These are phyloP conservation scores for Anoura caudifer DNA, from an alignment of 2,113 vertebrate species.

Conservation along the genomic window DNA sequence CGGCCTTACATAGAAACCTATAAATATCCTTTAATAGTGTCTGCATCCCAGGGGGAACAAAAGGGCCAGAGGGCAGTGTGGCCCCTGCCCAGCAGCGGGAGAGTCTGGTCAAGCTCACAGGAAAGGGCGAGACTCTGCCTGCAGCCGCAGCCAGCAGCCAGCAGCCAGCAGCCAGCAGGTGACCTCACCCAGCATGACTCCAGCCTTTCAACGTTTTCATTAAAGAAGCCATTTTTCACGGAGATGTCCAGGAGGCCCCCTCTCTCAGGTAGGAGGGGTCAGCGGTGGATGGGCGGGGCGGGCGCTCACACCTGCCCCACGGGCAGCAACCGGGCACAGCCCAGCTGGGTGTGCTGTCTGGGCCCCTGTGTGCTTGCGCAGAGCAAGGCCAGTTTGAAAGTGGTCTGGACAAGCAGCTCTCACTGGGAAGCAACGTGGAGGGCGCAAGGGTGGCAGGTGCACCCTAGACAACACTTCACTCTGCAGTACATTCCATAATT, in stretches of 20 bases:
- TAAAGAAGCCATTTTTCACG: conserved; percentile 23
- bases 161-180: neutral
- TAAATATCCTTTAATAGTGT: neutral
- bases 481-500: conserved; percentile 81
- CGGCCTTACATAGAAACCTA: neutral
- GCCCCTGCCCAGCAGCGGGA: neutral
- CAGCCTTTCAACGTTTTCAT: neutral
- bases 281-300: no score
- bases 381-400: neutral
- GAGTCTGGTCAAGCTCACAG: neutral
- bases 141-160: neutral
- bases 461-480: conserved; percentile 72
- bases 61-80: neutral
- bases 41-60: neutral
- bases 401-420: neutral
- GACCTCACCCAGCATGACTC: neutral
- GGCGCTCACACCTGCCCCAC: neutral
- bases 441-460: conserved; percentile 71
- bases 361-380: accelerated
- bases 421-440: neutral
- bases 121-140: neutral
- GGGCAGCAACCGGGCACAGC: accelerated
- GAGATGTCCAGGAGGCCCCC: neutral
- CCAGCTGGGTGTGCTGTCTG: neutral
- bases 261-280: neutral